These are phyloP conservation scores for Theodoxus fluviatilis DNA, from an alignment of 2,888 invertebrate species.

Conservation along the genomic window DNA sequence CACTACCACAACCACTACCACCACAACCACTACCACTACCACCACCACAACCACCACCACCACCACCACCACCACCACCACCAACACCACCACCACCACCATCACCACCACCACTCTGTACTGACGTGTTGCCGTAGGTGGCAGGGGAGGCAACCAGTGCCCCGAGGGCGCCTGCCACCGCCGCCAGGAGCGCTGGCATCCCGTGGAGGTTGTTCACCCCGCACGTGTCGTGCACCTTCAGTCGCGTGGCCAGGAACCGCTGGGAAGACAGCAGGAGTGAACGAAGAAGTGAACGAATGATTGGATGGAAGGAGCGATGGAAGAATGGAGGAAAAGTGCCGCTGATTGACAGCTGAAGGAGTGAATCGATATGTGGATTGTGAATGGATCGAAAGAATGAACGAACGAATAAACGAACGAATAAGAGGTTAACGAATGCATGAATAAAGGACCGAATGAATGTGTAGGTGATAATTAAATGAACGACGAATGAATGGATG, in stretches of 20 bases:
- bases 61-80: not conserved
- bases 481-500: too few species aligned
- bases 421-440: too few species aligned
- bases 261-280: constrained; percentile 58
- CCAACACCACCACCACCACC: not conserved
- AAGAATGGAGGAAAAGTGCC: constrained; percentile 46
- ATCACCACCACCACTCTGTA: not conserved
- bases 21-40: not conserved
- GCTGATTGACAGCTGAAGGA: too few species aligned
- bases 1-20: not conserved
- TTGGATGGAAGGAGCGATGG: too few species aligned
- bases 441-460: too few species aligned
- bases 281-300: too few species aligned
- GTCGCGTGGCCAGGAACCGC: constrained; percentile 71
- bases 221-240: constrained; percentile 82
- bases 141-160: constrained; percentile 73
- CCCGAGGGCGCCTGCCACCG: constrained; percentile 78
- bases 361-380: too few species aligned
- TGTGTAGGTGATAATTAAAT: too few species aligned
- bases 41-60: not conserved
- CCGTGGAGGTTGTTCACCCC: constrained; percentile 97
- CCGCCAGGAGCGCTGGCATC: constrained; percentile 89
- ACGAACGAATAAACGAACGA: not conserved
- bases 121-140: constrained; percentile 70
- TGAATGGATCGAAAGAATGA: too few species aligned